Evolutionary conservation across 2,797 vertebrate species (phyloP).

Genomic region (Peromyscus melanophrys): DNA sequence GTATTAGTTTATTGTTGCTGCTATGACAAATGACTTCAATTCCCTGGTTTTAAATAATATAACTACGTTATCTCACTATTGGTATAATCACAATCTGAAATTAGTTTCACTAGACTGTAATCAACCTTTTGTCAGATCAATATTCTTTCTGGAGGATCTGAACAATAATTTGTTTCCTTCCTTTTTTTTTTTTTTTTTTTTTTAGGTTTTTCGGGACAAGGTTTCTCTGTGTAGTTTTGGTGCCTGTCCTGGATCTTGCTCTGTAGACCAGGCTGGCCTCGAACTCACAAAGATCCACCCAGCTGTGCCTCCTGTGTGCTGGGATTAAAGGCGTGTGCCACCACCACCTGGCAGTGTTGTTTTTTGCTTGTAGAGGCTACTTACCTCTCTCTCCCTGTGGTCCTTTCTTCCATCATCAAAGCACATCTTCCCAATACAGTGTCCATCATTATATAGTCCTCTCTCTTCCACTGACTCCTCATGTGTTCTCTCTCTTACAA

Average conservation of each 20-base stretch:
- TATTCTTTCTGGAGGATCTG: neutral
- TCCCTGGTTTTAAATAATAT: neutral
- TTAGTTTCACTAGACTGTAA: neutral
- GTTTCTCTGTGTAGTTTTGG: no score
- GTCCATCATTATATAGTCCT: no score
- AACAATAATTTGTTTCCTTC: neutral
- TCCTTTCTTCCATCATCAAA: neutral
- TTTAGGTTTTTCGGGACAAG: no score
- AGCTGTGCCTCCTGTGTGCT: no score
- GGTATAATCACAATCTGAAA: neutral
- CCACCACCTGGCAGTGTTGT: no score
- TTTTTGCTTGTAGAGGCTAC: neutral
- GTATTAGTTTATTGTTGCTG: neutral
- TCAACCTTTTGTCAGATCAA: neutral
- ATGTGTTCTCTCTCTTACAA: neutral
- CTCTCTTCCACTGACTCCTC: neutral
- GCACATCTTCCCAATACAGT: neutral
- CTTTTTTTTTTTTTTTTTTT: neutral
- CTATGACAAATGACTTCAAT: neutral
- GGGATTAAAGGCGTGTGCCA: no score
- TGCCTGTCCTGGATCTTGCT: no score
- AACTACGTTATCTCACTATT: neutral
- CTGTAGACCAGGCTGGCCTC: no score
- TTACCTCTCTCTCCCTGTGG: neutral
- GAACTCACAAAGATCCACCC: no score